These are phyloP conservation scores for Andrena bucephala DNA, from an alignment of 2,888 invertebrate species.

Conservation along the genomic window DNA sequence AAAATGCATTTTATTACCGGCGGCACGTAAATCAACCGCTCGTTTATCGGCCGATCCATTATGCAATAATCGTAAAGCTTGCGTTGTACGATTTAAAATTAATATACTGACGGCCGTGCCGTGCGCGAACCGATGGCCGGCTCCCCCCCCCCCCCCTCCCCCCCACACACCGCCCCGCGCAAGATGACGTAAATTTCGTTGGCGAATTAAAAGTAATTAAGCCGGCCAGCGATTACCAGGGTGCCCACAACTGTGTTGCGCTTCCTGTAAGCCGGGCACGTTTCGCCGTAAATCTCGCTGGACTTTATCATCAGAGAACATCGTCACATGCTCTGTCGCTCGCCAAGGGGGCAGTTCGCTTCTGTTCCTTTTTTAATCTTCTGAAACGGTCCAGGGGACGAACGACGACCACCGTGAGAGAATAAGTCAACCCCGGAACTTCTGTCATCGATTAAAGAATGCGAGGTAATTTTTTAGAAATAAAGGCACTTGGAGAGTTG, in stretches of 20 bases:
- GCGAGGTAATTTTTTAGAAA: background rate
- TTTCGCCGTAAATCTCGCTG: slow-evolving; percentile 59
- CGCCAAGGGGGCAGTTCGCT: slow-evolving; percentile 19
- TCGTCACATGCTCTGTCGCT: slow-evolving; percentile 52
- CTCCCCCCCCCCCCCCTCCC: too few species aligned
- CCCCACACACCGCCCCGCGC: background rate
- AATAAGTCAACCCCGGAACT: background rate
- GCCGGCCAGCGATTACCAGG: slow-evolving; percentile 32
- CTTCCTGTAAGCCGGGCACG: slow-evolving; percentile 59
- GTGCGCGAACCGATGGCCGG: background rate
- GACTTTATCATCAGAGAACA: slow-evolving; percentile 59
- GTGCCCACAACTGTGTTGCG: slow-evolving; percentile 56
- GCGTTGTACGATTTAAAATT: slow-evolving; percentile 42
- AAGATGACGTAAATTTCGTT: slow-evolving; percentile 58
- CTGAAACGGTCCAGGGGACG: background rate
- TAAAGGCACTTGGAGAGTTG: too few species aligned
- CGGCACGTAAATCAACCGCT: slow-evolving; percentile 24
- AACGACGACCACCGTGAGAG: slow-evolving; percentile 1
- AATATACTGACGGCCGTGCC: slow-evolving; percentile 19
- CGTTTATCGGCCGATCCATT: slow-evolving; percentile 43
- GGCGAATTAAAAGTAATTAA: slow-evolving; percentile 70
- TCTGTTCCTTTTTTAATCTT: background rate
- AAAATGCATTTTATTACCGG: slow-evolving; percentile 27
- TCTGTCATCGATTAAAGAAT: background rate
- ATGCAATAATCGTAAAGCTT: slow-evolving; percentile 49